phyloP scores from a whole-genome alignment of 2,888 invertebrate genomes.

The Corbicula japonica region DNA sequence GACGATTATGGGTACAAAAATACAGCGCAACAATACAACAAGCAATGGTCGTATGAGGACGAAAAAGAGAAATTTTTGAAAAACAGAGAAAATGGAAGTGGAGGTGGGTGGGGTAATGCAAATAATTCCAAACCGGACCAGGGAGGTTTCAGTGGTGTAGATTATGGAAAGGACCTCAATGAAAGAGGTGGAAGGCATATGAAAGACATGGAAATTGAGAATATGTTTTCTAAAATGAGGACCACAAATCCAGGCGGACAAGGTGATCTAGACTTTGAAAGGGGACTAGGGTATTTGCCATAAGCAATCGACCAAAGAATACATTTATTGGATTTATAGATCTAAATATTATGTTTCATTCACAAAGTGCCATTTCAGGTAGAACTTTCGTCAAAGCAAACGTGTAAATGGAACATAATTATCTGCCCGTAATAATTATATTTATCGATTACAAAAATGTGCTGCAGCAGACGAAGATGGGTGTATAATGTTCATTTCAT shows the following conservation, averaged over 20 bases:
- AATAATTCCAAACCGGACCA: constrained; percentile 43
- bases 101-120: constrained; percentile 37
- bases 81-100: constrained; percentile 24
- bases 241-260: constrained; percentile 20
- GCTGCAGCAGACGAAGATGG: too few species aligned
- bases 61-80: constrained; percentile 60
- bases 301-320: too few species aligned
- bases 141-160: constrained; percentile 14
- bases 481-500: too few species aligned
- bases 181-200: constrained; percentile 32
- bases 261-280: constrained; percentile 73
- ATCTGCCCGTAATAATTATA: too few species aligned
- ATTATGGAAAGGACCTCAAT: constrained; percentile 31
- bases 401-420: too few species aligned
- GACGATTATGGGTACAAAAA: constrained; percentile 31
- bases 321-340: too few species aligned
- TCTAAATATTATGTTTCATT: too few species aligned
- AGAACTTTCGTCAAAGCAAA: too few species aligned
- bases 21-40: not conserved
- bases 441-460: too few species aligned
- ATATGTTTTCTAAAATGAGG: constrained; percentile 73
- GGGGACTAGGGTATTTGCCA: constrained; percentile 81
- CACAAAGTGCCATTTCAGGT: too few species aligned
- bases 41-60: constrained; percentile 64
- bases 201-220: constrained; percentile 76